Base-by-base conservation (phyloP, 92 coral and sea anemone species). In the Zoanthus sansibaricus region DNA sequence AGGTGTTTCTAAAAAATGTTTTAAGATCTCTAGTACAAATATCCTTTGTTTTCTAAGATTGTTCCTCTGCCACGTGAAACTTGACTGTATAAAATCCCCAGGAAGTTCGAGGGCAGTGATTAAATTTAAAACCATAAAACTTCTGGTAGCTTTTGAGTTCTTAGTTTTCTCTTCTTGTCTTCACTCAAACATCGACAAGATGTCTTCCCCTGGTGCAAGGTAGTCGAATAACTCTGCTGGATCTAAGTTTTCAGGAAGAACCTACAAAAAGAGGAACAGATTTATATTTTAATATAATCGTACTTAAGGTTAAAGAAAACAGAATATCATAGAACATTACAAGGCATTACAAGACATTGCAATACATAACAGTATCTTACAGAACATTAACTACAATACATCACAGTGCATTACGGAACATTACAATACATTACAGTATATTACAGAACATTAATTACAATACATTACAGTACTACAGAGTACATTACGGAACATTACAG, bases 231-330 rank as follows among this genome's bases (percentile, higher is more conserved):
- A 62, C 42, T 79, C 73, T 8, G 83, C 83, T 7, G 83, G 84
- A 64, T 79, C 84, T 56, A 80, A 80, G 45, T 80, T 80, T 80
- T 64, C 85, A 44, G 85, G 85, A 67, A 80, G 85, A 13, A 80
- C 74, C 85, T 80, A 59, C 8, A 67, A 32, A 66, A 6, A 47
- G 47, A 31, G 2, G 4, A 46, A 25, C 16, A 62, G 8, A 8
- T 5, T 20, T 62, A n/a, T 20, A 18, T 6, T 62, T 62, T 18
- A 4, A 62, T 31, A 17, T 1, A 17, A 62, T 20, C 8, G 69
- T 9, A 49, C 12, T 49, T 1, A 49, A 49, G 1, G 7, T 49
- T 7, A 49, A 49, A 37, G 42, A 37, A 37, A 37, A 11, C 9
- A 3, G 62, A 8, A 7, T 56, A 56, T 56, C 0, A 56, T 7